These are phyloP conservation scores for Antennarius striatus DNA, from an alignment of 2,113 vertebrate genomes.

Conservation along the genomic window DNA sequence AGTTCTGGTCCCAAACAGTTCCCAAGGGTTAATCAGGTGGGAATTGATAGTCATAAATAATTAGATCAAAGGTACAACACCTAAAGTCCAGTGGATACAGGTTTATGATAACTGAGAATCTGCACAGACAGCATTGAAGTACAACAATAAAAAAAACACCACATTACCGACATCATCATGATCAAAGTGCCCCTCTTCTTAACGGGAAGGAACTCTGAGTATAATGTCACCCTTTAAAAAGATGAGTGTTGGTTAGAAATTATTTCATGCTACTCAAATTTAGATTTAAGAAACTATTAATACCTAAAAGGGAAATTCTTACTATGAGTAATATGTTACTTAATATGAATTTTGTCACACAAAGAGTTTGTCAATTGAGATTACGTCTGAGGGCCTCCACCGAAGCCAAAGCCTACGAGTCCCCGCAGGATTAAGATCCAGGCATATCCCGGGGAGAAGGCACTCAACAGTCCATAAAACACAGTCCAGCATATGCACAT, in stretches of 20 bases:
- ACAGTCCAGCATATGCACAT: conserved; percentile 86
- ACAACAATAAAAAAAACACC: neutral
- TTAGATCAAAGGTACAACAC: neutral
- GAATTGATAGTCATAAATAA: neutral
- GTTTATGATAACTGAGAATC: too few relatives aligned
- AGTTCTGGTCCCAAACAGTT: too few relatives aligned
- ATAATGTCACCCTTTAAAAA: conserved; percentile 84
- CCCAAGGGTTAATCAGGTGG: neutral
- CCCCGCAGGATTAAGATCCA: conserved; percentile 89
- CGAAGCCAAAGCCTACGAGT: conserved; percentile 90
- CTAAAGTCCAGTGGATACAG: too few relatives aligned
- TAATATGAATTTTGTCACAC: neutral
- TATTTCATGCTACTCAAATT: neutral
- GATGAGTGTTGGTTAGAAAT: neutral
- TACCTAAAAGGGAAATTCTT: too few relatives aligned
- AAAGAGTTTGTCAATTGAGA: conserved; percentile 52
- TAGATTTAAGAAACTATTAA: too few relatives aligned
- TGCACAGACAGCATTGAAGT: neutral
- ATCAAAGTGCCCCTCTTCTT: conserved; percentile 88
- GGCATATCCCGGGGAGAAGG: conserved; percentile 86
- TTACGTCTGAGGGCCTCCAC: conserved; percentile 92
- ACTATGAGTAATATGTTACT: too few relatives aligned
- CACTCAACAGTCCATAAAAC: conserved; percentile 87
- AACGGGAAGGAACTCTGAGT: conserved; percentile 91
- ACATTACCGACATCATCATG: neutral